A percentile compares a stretch with the other conserved stretches of the same genome.
Conservation (phyloP, 2,797 vertebrate species). For the Myotis planiceps region DNA sequence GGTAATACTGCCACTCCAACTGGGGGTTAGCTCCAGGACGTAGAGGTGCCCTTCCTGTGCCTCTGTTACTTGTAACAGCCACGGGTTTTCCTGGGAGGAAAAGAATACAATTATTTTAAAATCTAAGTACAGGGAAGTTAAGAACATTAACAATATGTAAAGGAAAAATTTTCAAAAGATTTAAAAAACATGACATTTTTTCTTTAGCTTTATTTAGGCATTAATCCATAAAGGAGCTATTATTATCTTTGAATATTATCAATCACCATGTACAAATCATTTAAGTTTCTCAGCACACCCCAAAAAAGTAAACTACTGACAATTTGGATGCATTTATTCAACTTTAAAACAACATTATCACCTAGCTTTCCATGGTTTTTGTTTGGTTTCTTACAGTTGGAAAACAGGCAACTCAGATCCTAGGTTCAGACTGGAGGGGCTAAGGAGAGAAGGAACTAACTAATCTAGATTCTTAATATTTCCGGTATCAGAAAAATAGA, state of each 20-base stretch:
- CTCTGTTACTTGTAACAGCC: slow-evolving; percentile 97
- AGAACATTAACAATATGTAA: slow-evolving; percentile 42
- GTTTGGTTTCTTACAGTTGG: slow-evolving; percentile 1
- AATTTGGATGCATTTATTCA: neutral
- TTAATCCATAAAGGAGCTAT: neutral
- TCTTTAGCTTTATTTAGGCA: neutral
- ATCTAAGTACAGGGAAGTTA: neutral
- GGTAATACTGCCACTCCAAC: slow-evolving; percentile 95
- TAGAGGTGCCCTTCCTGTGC: slow-evolving; percentile 89
- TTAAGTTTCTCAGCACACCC: neutral
- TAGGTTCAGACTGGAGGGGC: neutral
- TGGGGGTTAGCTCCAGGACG: slow-evolving; percentile 93
- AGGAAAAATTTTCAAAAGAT: neutral
- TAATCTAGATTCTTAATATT: neutral
- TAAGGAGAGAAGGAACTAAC: neutral
- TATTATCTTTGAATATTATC: neutral
- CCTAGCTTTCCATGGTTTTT: neutral
- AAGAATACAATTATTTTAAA: slow-evolving; percentile 48
- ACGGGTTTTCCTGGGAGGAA: slow-evolving; percentile 93
- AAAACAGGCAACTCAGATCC: neutral
- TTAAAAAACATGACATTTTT: neutral
- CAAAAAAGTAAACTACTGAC: neutral
- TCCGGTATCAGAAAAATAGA: neutral
- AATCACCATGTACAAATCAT: neutral
- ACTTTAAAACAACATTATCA: neutral